Conservation (phyloP, 2,797 vertebrate species). For the Menidia menidia region DNA sequence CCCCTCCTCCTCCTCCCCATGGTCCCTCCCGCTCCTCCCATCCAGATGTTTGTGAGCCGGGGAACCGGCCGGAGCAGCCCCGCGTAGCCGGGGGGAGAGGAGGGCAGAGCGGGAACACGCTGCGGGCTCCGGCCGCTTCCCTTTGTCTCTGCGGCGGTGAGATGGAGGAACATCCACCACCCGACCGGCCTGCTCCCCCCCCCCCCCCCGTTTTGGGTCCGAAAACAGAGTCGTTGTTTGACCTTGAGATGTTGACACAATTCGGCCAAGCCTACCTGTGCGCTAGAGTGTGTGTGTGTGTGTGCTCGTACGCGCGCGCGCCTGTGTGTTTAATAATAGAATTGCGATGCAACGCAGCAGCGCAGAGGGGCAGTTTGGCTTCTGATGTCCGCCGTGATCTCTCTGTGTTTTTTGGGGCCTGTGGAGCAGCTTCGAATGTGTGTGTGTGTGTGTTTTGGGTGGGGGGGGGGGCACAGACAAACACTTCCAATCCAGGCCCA, state of each 20-base stretch:
- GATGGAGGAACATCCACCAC: not conserved
- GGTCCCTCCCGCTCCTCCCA: conserved; percentile 69
- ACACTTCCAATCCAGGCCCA: conserved; percentile 17
- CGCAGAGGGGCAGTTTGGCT: conserved; percentile 37
- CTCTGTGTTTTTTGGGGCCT: conserved; percentile 41
- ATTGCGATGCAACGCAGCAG: conserved; percentile 59
- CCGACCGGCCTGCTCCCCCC: not conserved
- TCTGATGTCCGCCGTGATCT: conserved; percentile 26
- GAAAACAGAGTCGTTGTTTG: conserved; percentile 58
- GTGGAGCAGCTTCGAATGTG: conserved; percentile 50
- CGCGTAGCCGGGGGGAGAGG: conserved; percentile 54
- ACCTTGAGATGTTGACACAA: conserved; percentile 80
- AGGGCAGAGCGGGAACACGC: conserved; percentile 53
- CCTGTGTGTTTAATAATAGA: conserved; percentile 48
- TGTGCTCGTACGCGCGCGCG: conserved; percentile 27
- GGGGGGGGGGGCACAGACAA: not conserved
- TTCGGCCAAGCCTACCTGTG: conserved; percentile 43
- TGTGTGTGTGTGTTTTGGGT: too few relatives aligned
- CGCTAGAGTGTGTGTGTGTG: conserved; percentile 16
- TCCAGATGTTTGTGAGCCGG: conserved; percentile 77
- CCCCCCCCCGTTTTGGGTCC: conserved; percentile 13
- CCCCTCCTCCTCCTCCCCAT: conserved; percentile 13
- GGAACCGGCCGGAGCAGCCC: conserved; percentile 58
- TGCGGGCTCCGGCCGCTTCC: conserved; percentile 53
- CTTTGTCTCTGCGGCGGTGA: conserved; percentile 62